Base-by-base conservation (phyloP, 1,140 invertebrate genomes). In the Pseudomyrmex sp. region DNA sequence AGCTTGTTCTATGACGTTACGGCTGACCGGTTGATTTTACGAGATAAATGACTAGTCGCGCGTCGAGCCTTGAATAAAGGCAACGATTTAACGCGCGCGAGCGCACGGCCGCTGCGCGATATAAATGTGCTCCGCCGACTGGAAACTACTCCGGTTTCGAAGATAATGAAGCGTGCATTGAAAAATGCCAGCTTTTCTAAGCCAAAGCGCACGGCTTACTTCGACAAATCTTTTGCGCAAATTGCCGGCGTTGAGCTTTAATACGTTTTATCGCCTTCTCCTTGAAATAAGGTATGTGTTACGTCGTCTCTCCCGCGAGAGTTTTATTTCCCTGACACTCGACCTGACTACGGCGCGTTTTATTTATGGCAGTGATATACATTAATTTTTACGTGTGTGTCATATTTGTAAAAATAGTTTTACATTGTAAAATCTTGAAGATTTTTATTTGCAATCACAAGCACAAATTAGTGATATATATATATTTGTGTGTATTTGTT, bases 131-230 rank as follows among this genome's bases (percentile, higher is more conserved):
- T 62, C 54, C 56, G 50, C 66, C 63, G 70, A 59, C 76, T 83
- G 77, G 80, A 86, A 89, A 86, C 68, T 86, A 85, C 83, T 89
- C 69, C 75, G 86, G 85, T 89, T 92, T 90, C 89, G 72, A 75
- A 91, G 89, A 91, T 91, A 90, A 90, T 89, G 89, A 92, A 92
- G 86, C 83, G 76, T 75, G 63, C 68, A 85, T 82, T 88, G 90
- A 91, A 91, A 90, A 91, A 91, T 84, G 84, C 61, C 75, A 73
- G 89, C 87, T 90, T 88, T 87, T 82, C 84, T 82, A 90, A 88
- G 80, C 86, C 73, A 72, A 86, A 74, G 73, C 76, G 79, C 69
- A 80, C 83, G 80, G 85, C 85, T 80, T 80, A 80, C 84, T 89
- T 90, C 89, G 85, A 86, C 86, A 89, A 90, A 89, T 90, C 87